Percentiles rank a stretch among this genome's conserved stretches.
phyloP scores from a whole-genome alignment of 2,888 invertebrate genomes.

The Heteropelma amictum region DNA sequence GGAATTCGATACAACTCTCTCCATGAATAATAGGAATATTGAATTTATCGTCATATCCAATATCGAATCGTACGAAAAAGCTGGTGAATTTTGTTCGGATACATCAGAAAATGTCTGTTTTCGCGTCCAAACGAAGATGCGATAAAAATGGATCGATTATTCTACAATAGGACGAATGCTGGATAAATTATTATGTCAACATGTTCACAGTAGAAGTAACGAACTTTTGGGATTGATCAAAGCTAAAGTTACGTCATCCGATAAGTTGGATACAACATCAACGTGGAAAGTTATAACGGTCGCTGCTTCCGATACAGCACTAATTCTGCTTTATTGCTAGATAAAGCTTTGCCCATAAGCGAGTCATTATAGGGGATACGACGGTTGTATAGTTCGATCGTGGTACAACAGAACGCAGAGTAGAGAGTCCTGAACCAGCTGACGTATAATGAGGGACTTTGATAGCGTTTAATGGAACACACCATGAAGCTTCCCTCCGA shows the following conservation, averaged over 20 bases:
- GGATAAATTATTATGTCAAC: slow-evolving; percentile 13
- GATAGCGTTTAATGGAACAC: slow-evolving; percentile 73
- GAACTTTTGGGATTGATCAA: slow-evolving; percentile 26
- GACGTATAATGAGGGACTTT: slow-evolving; percentile 70
- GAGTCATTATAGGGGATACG: slow-evolving; percentile 56
- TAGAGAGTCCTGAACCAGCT: slow-evolving; percentile 51
- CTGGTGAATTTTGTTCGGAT: too few relatives aligned
- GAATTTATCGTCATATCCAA: too few relatives aligned
- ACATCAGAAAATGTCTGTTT: too few relatives aligned
- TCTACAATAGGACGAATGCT: not conserved
- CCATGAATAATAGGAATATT: too few relatives aligned
- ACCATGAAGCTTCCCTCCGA: slow-evolving; percentile 51
- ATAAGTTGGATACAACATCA: not conserved
- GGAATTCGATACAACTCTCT: too few relatives aligned
- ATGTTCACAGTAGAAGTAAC: slow-evolving; percentile 21
- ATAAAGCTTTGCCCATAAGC: slow-evolving; percentile 60
- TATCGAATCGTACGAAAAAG: too few relatives aligned
- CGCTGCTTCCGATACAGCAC: slow-evolving; percentile 55
- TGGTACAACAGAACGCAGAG: slow-evolving; percentile 28
- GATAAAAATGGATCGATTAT: too few relatives aligned
- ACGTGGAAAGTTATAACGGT: not conserved
- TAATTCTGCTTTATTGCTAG: slow-evolving; percentile 68
- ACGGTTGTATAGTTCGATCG: not conserved
- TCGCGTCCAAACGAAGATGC: too few relatives aligned
- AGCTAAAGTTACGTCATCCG: slow-evolving; percentile 22